Evolutionary conservation across 2,113 vertebrate genomes (phyloP), one percentile per base, ranked within the genome.

Genomic region (Galbula dea): DNA sequence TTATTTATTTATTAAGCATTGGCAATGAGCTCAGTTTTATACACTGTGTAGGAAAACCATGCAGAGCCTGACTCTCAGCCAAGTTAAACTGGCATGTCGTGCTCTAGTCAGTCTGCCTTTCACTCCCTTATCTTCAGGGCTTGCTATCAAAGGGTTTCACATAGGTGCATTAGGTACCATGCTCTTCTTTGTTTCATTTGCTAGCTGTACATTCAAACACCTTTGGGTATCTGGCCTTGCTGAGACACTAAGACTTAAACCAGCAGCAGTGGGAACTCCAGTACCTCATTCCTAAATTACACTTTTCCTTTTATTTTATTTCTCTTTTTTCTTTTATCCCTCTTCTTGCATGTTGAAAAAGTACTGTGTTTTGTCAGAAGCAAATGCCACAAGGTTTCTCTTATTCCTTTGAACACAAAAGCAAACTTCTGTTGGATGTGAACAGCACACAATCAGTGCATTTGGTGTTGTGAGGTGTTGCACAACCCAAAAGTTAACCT

Each of bases 1-100:
- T 89, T 93, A 29, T 94, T 92, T 96, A 75, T 92, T 92, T 93
- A 89, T 26, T 5, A 7, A 90, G 66, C 49, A n/a, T 4, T 85
- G 88, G 57, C 88, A 96, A 24, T 8, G 39, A 94, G 68, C 41
- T 89, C 3, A 6, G 77, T 27, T 86, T 89, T 77, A 45, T 52
- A 67, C 30, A 12, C 39, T 13, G 18, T n/a, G 85, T 43, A 66
- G 80, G 57, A 26, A 86, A 84, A 91, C 61, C 79, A 78, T 0
- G 1, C 43, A 65, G 87, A 87, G 58, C 45, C 83, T 94, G 87
- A 82, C 49, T 86, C 54, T 65, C 69, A 57, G 87, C 83, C 88
- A 86, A 89, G 77, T 63, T 78, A 91, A 82, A 94, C 72, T 57
- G 75, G 36, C 5, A 0, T 26, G 67, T 48, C 72, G 36, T 55